Evolutionary conservation across 2,797 vertebrate genomes (phyloP).

Genomic region (Neopelma chrysocephalum): DNA sequence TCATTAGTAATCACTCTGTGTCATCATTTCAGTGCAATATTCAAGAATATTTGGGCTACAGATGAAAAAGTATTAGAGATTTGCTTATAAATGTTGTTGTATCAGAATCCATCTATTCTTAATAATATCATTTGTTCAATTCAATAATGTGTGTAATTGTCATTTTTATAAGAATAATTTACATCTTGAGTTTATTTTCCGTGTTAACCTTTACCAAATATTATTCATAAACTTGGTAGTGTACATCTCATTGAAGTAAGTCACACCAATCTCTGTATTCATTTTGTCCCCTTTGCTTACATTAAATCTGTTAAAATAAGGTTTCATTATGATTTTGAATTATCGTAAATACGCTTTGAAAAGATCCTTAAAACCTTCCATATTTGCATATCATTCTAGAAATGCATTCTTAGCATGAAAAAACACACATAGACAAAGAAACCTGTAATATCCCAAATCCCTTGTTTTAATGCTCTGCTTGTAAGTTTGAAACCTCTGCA

Average conservation of each 20-base stretch:
- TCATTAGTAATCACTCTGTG: not conserved
- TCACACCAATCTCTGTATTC: not conserved
- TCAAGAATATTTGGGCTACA: not conserved
- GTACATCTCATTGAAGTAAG: not conserved
- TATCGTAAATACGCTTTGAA: not conserved
- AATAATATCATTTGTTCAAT: not conserved
- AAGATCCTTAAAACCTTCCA: not conserved
- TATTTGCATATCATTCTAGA: slow-evolving; percentile 19
- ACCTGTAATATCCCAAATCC: not conserved
- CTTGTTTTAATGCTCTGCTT: not conserved
- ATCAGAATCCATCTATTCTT: not conserved
- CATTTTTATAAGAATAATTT: not conserved
- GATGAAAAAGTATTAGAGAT: not conserved
- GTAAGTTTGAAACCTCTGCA: not conserved
- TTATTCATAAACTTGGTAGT: not conserved
- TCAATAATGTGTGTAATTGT: not conserved
- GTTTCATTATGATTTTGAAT: slow-evolving; percentile 31
- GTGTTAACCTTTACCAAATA: not conserved
- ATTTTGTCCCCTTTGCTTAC: not conserved
- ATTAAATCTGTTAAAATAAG: not conserved
- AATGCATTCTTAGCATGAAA: not conserved
- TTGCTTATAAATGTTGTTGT: not conserved
- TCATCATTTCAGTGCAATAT: not conserved
- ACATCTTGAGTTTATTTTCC: not conserved
- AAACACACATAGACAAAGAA: not conserved